Base-by-base conservation (phyloP, 53 echinoderm and acorn worm species). In the Astropecten irregularis region DNA sequence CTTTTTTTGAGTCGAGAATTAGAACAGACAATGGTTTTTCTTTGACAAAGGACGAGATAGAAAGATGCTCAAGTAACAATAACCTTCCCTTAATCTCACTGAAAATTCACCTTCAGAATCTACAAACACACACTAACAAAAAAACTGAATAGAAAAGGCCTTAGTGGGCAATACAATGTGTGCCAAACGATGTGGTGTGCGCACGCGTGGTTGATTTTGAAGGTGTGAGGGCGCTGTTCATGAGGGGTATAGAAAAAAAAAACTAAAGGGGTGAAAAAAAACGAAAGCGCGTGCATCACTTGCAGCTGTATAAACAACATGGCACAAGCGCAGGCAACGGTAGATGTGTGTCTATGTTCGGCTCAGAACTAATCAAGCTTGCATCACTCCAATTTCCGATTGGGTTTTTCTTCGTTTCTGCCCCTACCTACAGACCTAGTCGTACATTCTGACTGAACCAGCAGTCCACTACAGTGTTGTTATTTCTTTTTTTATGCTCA, bases 261-360 rank as follows among this genome's bases (percentile, higher is more conserved):
- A 26, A 23, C 8, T 37, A 39, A 20, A 42, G 42, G n/a, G 11
- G 42, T 20, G 57, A 33, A 62, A 79, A 42, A 42, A 42, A 42
- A 6, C 42, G n/a, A n/a, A 84, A 84, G 62, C 56, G 85, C 85
- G 86, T 85, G 86, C 86, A 79, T 79, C 69, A 63, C 30, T n/a
- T 1, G 47, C 86, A 85, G 86, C 86, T 85, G 86, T 59, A 36
- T 66, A 85, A 85, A 85, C 86, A 85, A 49, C 64, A 85, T 65
- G 74, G 85, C 76, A 59, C 58, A 40, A 62, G 4, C 47, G 32
- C 25, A 40, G 61, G 48, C 39, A 76, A 42, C 11, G 11, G 6
- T 42, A 6, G 11, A 42, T 11, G 42, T 42, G 42, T 42, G 11
- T 42, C 42, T 6, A 8, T 42, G 6, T 42, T 42, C 42, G 6